Conservation (phyloP, 1,140 invertebrate genomes). For the Drosophila asahinai region DNA sequence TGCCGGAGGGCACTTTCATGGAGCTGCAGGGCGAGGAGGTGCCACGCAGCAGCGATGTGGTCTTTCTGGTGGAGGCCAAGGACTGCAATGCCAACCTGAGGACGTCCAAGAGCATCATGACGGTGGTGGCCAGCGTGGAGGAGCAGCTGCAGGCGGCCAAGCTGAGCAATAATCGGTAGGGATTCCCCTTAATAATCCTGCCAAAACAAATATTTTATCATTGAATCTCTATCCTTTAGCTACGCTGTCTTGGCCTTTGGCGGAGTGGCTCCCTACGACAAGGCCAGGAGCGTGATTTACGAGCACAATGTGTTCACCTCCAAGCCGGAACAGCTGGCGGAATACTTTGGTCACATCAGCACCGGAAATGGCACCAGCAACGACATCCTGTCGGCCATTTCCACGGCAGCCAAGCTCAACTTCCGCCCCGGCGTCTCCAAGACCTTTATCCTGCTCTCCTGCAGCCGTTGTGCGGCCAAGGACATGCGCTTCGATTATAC, state of each 20-base stretch:
- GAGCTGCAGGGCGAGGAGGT: conserved; percentile 86
- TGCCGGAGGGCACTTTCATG: conserved; percentile 90
- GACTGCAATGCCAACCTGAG: conserved; percentile 90
- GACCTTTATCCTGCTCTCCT: conserved; percentile 93
- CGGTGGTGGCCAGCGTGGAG: conserved; percentile 88
- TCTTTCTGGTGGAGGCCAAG: conserved; percentile 95
- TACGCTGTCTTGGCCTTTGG: conserved; percentile 94
- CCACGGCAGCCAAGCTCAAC: conserved; percentile 90
- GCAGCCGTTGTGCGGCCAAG: conserved; percentile 89
- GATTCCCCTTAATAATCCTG: background rate
- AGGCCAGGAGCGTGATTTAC: conserved; percentile 89
- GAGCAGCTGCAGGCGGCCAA: conserved; percentile 88
- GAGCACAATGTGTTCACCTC: conserved; percentile 89
- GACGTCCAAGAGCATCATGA: conserved; percentile 88
- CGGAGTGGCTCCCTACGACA: conserved; percentile 89
- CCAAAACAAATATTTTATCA: background rate
- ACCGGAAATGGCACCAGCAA: conserved; percentile 86
- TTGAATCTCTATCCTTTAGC: conserved; percentile 74
- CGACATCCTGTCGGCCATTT: conserved; percentile 91
- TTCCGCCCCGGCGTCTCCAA: conserved; percentile 95
- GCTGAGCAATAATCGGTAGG: conserved; percentile 89
- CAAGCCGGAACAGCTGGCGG: conserved; percentile 85
- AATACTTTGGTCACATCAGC: conserved; percentile 83
- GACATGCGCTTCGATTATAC: conserved; percentile 92
- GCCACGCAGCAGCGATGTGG: conserved; percentile 91